Percentiles rank a stretch among this genome's conserved stretches.
phyloP scores from a whole-genome alignment of 2,888 invertebrate species.

The Pteria penguin region DNA sequence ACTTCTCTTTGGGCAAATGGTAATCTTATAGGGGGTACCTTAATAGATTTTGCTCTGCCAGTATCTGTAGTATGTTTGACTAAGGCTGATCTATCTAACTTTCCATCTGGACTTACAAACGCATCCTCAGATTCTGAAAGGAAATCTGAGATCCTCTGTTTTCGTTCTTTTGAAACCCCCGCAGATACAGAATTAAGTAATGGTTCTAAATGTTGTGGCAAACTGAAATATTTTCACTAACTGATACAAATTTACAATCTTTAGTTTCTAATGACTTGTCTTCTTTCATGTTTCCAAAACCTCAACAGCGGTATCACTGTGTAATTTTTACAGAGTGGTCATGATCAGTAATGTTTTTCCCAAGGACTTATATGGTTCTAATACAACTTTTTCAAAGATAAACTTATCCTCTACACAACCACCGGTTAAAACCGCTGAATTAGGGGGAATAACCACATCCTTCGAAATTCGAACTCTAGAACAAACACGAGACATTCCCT shows the following conservation, averaged over 20 bases:
- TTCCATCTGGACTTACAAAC: conserved; percentile 29
- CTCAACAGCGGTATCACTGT: background rate
- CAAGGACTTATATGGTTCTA: conserved; percentile 37
- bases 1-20: conserved; percentile 27
- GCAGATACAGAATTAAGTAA: conserved; percentile 2
- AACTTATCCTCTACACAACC: background rate
- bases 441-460: conserved; percentile 5
- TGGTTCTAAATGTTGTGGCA: conserved; percentile 32
- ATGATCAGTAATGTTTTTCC: conserved; percentile 16
- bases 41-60: conserved; percentile 18
- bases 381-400: background rate
- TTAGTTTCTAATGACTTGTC: background rate
- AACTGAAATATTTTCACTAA: background rate
- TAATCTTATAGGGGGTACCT: conserved; percentile 26
- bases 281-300: no score
- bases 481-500: background rate
- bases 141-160: conserved; percentile 6
- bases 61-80: conserved; percentile 28
- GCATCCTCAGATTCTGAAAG: conserved; percentile 17
- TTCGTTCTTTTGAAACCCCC: background rate
- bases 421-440: conserved; percentile 14
- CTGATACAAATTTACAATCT: background rate
- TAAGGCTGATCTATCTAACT: conserved; percentile 21
- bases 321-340: background rate
- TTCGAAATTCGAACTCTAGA: conserved; percentile 11